These are phyloP conservation scores for Colaptes auratus DNA, from an alignment of 2,113 vertebrate species.

Conservation along the genomic window DNA sequence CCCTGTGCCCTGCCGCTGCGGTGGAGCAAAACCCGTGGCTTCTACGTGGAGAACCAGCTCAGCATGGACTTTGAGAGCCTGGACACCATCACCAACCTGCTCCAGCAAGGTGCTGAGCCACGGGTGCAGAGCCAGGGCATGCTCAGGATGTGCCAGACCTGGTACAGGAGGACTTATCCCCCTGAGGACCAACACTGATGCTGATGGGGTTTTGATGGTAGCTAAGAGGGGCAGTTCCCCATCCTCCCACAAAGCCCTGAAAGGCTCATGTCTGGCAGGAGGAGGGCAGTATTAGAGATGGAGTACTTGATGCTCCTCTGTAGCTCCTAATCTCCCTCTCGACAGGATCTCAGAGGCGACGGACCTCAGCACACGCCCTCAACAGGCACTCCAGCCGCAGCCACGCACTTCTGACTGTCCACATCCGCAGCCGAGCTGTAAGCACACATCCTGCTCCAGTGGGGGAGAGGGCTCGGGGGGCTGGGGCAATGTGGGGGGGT, in stretches of 20 bases:
- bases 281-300: background rate
- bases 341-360: conserved; percentile 74
- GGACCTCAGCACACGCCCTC: conserved; percentile 72
- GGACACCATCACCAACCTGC: conserved; percentile 68
- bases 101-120: conserved; percentile 68
- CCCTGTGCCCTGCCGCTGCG: conserved; percentile 67
- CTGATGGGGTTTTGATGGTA: background rate
- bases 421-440: conserved; percentile 58
- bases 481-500: rapidly evolving
- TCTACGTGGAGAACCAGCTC: conserved; percentile 79
- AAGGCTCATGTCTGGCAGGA: background rate
- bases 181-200: rapidly evolving
- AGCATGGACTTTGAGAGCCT: conserved; percentile 67
- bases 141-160: background rate
- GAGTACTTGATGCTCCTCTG: background rate
- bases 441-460: background rate
- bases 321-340: background rate
- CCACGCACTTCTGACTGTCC: conserved; percentile 77
- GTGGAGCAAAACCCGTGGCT: conserved; percentile 76
- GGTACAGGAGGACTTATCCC: rapidly evolving
- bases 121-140: rapidly evolving
- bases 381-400: conserved; percentile 82
- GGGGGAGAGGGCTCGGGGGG: background rate
- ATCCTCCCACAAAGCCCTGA: background rate
- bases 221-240: background rate